phyloP scores from a whole-genome alignment of 1,140 invertebrate species.

The Protaetia brevitarsis region DNA sequence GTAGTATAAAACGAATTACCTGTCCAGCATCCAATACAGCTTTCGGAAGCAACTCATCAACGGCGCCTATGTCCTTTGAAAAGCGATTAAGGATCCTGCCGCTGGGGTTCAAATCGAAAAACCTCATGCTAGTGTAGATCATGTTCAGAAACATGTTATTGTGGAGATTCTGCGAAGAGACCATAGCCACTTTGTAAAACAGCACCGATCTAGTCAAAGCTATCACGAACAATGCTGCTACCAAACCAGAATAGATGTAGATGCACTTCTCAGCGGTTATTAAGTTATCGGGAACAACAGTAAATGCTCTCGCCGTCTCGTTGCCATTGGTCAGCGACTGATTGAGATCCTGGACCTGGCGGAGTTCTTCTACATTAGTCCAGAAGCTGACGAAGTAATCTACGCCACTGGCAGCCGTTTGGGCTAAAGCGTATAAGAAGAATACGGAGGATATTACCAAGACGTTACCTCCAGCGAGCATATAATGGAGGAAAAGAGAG shows the following conservation, averaged over 20 bases:
- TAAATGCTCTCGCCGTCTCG: neutral
- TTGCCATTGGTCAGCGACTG: conserved; percentile 1
- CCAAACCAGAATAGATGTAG: conserved; percentile 54
- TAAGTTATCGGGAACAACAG: neutral
- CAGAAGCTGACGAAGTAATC: conserved; percentile 82
- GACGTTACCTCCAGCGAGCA: conserved; percentile 63
- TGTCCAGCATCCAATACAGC: conserved; percentile 64
- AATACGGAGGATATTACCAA: conserved; percentile 57
- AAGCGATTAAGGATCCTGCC: conserved; percentile 52
- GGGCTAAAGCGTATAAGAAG: conserved; percentile 62
- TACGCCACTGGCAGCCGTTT: conserved; percentile 64
- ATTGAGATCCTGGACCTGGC: neutral
- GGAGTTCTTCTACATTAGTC: conserved; percentile 50
- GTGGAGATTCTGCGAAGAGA: conserved; percentile 64
- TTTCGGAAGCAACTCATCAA: conserved; percentile 66
- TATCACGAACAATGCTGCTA: conserved; percentile 51
- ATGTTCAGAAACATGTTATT: conserved; percentile 64
- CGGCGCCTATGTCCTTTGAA: conserved; percentile 55
- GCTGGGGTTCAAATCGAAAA: conserved; percentile 81
- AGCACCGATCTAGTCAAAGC: conserved; percentile 53
- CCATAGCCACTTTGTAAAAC: conserved; percentile 66
- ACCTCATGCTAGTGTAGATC: conserved; percentile 66
- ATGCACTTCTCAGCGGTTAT: conserved; percentile 47
- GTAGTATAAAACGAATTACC: conserved; percentile 46
- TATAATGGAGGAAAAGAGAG: conserved; percentile 56